Base-by-base conservation (phyloP, 1,140 invertebrate species). In the Venturia canescens region DNA sequence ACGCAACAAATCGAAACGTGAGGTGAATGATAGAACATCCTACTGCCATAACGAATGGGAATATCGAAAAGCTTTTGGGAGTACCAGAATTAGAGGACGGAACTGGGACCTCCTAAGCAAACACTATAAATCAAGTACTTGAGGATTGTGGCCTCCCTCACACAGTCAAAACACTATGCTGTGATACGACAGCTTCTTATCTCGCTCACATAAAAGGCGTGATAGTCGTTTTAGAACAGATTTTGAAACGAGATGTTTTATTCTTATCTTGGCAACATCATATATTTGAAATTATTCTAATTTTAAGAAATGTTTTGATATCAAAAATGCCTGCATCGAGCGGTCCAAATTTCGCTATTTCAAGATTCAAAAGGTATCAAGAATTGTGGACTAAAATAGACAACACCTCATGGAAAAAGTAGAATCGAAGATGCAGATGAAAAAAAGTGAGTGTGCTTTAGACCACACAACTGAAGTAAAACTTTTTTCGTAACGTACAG, bases 271-370 rank as follows among this genome's bases (percentile, higher is more conserved):
- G 80, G 26, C 29, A 80, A 26, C 82, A 83, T 44, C 82, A 82
- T 23, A 82, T 84, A 57, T 82, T 80, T 60, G 79, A 84, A 78
- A n/a, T 83, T 16, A 75, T 82, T 79, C 57, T n/a, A n/a, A n/a
- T n/a, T n/a, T n/a, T 83, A 29, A 78, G 63, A 63, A 72, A 50
- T 82, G 70, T 82, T 57, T 82, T 83, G 71, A 78, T 82, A 21
- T n/a, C 23, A 79, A 78, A 71, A 75, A 77, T 80, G 26, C 78
- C 74, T 29, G 70, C 63, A 78, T 63, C 82, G 15, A 23, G 44
- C 23, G 79, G 82, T 18, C 79, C 82, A 34, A 27, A 80, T 50
- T 75, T 82, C 21, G 71, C 67, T 69, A 63, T 84, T 21, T 84
- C 83, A 27, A 81, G 81, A 21, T 63, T n/a, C n/a, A 63, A 63